Evolutionary conservation across 2,797 vertebrate genomes (phyloP).

Genomic region (Luscinia megarhynchos): DNA sequence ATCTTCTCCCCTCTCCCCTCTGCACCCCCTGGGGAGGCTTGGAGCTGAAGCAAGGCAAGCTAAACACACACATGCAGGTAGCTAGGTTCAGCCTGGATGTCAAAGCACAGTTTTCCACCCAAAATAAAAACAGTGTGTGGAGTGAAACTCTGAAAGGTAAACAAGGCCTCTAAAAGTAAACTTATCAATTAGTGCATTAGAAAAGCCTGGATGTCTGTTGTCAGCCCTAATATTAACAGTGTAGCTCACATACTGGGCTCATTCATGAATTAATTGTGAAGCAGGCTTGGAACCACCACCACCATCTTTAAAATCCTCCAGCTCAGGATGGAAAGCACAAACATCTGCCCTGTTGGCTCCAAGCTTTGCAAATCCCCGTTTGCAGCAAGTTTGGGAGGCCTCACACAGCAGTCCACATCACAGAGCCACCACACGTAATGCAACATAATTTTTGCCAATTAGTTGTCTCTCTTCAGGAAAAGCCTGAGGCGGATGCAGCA

Average conservation of each 20-base stretch:
- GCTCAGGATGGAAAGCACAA: not conserved
- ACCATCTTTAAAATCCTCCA: not conserved
- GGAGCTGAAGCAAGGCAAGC: slow-evolving; percentile 24
- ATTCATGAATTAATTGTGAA: slow-evolving; percentile 13
- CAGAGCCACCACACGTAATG: slow-evolving; percentile 53
- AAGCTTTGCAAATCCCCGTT: not conserved
- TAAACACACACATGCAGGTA: slow-evolving; percentile 33
- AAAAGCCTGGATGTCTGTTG: not conserved
- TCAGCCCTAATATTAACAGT: not conserved
- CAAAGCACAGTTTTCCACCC: slow-evolving; percentile 11
- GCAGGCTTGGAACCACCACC: slow-evolving; percentile 7
- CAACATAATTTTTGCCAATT: slow-evolving; percentile 69
- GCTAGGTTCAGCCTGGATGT: slow-evolving; percentile 23
- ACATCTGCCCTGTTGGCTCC: not conserved
- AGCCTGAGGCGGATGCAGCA: slow-evolving; percentile 56
- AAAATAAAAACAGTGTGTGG: slow-evolving; percentile 20
- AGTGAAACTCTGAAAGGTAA: slow-evolving; percentile 32
- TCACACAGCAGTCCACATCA: slow-evolving; percentile 53
- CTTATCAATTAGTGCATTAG: slow-evolving; percentile 37
- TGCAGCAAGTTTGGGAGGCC: not conserved
- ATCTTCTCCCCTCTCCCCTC: not conserved
- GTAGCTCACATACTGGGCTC: not conserved
- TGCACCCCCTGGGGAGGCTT: not conserved
- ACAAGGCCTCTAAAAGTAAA: slow-evolving; percentile 50
- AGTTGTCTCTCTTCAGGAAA: slow-evolving; percentile 69